Percentiles rank a stretch among this genome's conserved stretches.
Conservation (phyloP, 2,797 vertebrate genomes). For the Pipistrellus pipistrellus region DNA sequence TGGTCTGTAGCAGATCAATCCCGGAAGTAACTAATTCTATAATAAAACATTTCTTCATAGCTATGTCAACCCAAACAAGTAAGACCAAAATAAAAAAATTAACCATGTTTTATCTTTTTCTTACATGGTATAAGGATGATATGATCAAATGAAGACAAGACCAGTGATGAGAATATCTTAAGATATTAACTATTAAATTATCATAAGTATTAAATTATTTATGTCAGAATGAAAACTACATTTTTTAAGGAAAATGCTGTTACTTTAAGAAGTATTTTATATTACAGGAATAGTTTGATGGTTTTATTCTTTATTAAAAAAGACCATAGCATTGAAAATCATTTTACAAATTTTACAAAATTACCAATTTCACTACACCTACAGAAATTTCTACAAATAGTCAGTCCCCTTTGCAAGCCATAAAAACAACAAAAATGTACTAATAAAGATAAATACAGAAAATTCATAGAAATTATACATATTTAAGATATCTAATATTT, state of each 20-base stretch:
- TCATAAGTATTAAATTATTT: constrained; percentile 56
- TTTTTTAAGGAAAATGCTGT: constrained; percentile 66
- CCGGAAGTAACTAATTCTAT: not conserved
- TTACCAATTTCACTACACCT: constrained; percentile 56
- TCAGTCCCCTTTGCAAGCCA: not conserved
- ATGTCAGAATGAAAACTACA: constrained; percentile 61
- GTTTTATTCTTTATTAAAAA: constrained; percentile 68
- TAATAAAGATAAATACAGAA: constrained; percentile 35
- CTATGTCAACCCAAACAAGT: constrained; percentile 3
- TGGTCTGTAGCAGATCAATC: constrained; percentile 55
- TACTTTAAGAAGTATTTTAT: constrained; percentile 72
- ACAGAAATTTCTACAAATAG: constrained; percentile 48
- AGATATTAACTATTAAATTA: constrained; percentile 32
- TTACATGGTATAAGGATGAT: not conserved
- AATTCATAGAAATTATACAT: not conserved
- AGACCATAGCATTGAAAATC: constrained; percentile 68
- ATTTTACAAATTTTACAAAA: constrained; percentile 66
- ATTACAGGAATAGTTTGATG: constrained; percentile 70
- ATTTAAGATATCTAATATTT: constrained; percentile 44
- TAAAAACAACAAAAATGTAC: constrained; percentile 34
- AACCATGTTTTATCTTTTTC: not conserved
- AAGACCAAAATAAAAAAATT: not conserved
- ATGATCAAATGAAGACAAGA: not conserved
- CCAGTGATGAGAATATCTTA: constrained; percentile 14
- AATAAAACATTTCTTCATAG: not conserved